These are phyloP conservation scores for Erythrocercus mccallii DNA, from an alignment of 2,113 vertebrate genomes.

Conservation along the genomic window DNA sequence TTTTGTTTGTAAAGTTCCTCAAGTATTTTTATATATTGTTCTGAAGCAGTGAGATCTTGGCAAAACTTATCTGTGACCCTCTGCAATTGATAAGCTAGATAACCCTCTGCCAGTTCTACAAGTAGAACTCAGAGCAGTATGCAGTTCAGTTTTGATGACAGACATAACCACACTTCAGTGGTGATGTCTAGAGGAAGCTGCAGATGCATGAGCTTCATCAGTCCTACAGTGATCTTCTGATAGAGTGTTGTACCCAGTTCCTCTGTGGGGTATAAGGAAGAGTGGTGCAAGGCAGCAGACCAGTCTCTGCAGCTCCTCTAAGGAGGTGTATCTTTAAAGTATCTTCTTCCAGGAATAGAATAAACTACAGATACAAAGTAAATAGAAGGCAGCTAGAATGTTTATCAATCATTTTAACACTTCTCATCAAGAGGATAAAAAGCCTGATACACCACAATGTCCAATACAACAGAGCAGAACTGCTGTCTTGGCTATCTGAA, in stretches of 20 bases:
- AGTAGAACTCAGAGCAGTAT: neutral
- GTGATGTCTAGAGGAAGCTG: neutral
- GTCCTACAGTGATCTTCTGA: neutral
- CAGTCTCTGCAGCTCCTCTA: neutral
- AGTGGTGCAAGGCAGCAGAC: neutral
- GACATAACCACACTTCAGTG: neutral
- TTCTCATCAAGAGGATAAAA: neutral
- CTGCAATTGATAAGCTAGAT: neutral
- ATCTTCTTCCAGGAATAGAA: neutral
- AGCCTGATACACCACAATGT: neutral
- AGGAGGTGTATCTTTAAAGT: neutral
- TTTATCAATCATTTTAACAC: neutral
- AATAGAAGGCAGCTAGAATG: neutral
- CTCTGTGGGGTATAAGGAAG: neutral
- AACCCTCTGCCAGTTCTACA: neutral
- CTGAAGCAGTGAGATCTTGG: neutral
- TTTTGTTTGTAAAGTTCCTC: neutral
- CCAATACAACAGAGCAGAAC: neutral
- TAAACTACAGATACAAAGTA: neutral
- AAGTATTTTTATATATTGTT: neutral
- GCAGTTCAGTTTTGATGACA: neutral
- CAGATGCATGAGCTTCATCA: neutral
- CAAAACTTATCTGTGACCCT: neutral
- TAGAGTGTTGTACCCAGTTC: neutral
- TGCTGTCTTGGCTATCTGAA: neutral